Percentiles rank a stretch among this genome's conserved stretches.
Conservation (phyloP, 2,113 vertebrate genomes). For the Egretta garzetta region DNA sequence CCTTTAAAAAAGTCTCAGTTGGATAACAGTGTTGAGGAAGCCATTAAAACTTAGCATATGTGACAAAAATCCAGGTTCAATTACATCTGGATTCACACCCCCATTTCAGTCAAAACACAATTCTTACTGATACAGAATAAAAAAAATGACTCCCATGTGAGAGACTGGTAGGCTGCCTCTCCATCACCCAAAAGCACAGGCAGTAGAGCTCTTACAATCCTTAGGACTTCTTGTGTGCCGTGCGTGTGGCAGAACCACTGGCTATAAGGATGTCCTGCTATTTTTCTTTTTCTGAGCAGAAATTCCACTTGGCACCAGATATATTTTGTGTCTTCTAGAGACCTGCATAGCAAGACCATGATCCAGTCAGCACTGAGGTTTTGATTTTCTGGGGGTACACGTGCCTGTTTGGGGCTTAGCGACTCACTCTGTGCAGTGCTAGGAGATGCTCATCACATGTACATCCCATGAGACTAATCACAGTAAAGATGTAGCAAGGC, state of each 20-base stretch:
- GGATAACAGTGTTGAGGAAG: neutral
- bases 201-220: neutral
- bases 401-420: neutral
- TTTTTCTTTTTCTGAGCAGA: neutral
- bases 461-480: conserved; percentile 15
- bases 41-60: neutral
- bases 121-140: neutral
- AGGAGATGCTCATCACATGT: neutral
- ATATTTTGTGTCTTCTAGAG: neutral
- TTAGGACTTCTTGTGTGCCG: neutral
- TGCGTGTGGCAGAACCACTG: neutral
- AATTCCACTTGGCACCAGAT: neutral
- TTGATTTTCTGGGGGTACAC: neutral
- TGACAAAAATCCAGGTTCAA: neutral
- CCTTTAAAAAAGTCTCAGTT: neutral
- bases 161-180: neutral
- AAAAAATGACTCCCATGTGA: neutral
- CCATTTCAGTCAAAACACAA: neutral
- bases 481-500: neutral
- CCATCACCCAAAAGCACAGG: neutral
- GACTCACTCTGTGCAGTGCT: neutral
- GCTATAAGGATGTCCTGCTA: neutral
- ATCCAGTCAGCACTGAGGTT: neutral
- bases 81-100: neutral
- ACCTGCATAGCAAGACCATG: neutral